Percentiles rank a stretch among this genome's conserved stretches.
These are phyloP conservation scores for Anthopleura sola DNA, from an alignment of 64 coral and sea anemone genomes.

Conservation along the genomic window DNA sequence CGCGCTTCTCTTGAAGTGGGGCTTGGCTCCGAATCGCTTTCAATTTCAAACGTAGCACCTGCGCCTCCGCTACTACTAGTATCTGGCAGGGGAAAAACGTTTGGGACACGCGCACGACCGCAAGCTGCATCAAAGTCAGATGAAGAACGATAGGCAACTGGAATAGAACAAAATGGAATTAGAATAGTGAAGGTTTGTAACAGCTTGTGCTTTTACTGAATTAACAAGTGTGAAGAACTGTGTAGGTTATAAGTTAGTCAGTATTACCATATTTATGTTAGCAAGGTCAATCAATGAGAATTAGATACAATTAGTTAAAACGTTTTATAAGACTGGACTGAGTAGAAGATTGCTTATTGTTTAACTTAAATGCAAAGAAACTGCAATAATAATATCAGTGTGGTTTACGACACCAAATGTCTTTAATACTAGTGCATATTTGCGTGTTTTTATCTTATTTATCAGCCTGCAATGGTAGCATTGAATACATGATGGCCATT, in stretches of 20 bases:
- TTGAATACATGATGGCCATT: too few relatives aligned
- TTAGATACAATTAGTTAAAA: too few relatives aligned
- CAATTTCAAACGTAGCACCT: conserved; percentile 69
- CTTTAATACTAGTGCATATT: too few relatives aligned
- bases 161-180: neutral
- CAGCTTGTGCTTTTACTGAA: neutral
- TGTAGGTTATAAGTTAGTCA: neutral
- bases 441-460: too few relatives aligned
- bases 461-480: too few relatives aligned
- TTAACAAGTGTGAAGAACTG: neutral
- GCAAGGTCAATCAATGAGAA: too few relatives aligned
- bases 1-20: conserved; percentile 26
- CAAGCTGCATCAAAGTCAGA: conserved; percentile 94
- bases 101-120: conserved; percentile 76
- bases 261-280: neutral
- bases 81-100: conserved; percentile 36
- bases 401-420: too few relatives aligned
- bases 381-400: too few relatives aligned
- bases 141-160: conserved; percentile 30
- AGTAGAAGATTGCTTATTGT: too few relatives aligned
- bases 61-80: conserved; percentile 23
- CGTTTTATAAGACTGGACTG: too few relatives aligned
- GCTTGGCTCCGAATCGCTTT: conserved; percentile 70
- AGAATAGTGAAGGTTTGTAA: neutral
- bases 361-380: too few relatives aligned